phyloP scores from a whole-genome alignment of 1,140 invertebrate genomes.

The Neocloeon triangulifer region DNA sequence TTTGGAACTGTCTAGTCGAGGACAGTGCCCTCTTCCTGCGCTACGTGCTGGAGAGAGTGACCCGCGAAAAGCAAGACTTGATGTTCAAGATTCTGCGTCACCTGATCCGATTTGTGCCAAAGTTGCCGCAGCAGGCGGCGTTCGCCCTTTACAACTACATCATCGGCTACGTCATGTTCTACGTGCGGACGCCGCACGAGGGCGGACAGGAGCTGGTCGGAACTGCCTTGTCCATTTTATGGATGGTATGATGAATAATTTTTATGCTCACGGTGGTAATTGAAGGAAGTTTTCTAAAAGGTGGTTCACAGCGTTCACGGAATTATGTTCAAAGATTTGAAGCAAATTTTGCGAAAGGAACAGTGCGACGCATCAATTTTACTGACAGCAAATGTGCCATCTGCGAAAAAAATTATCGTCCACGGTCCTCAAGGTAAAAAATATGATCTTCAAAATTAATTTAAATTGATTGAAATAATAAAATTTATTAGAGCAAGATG shows the following conservation, averaged over 20 bases:
- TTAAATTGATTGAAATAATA: conserved; percentile 1
- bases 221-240: conserved; percentile 79
- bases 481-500: conserved; percentile 42
- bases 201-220: conserved; percentile 82
- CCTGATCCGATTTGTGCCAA: conserved; percentile 77
- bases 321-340: conserved; percentile 98
- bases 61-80: conserved; percentile 82
- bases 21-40: conserved; percentile 89
- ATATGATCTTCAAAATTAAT: not conserved
- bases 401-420: conserved; percentile 96
- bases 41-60: conserved; percentile 88
- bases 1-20: conserved; percentile 95
- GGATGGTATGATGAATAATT: conserved; percentile 67
- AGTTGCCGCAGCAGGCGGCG: conserved; percentile 89
- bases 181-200: conserved; percentile 84
- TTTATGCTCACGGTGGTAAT: too few relatives aligned
- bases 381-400: conserved; percentile 94
- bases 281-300: conserved; percentile 21
- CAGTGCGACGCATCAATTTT: conserved; percentile 96
- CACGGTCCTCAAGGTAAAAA: conserved; percentile 64
- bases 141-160: conserved; percentile 98
- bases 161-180: conserved; percentile 99
- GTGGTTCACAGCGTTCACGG: conserved; percentile 92
- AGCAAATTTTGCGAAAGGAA: conserved; percentile 95
- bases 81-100: conserved; percentile 87